Conservation (phyloP, 2,113 vertebrate species). For the Chloropsis hardwickii region DNA sequence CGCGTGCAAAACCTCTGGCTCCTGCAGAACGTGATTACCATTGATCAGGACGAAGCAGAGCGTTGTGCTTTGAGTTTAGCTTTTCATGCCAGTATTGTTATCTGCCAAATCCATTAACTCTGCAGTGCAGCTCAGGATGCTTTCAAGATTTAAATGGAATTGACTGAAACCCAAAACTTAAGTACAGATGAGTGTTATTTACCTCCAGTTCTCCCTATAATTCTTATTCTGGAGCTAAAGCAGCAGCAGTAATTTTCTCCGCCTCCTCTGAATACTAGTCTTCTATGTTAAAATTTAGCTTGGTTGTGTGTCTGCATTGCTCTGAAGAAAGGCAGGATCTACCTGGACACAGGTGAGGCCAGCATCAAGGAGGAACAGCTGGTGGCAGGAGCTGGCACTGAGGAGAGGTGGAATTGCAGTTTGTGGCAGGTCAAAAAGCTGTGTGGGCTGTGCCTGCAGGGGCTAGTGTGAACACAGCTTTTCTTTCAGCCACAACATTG, state of each 20-base stretch:
- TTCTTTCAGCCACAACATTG: neutral
- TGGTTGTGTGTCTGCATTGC: neutral
- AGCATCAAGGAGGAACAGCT: neutral
- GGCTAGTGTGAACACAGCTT: neutral
- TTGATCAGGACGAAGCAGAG: neutral
- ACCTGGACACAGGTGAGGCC: too few species aligned
- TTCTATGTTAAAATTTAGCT: neutral
- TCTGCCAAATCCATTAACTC: neutral
- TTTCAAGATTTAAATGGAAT: slow-evolving; percentile 24
- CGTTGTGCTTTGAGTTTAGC: neutral
- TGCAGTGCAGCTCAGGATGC: neutral
- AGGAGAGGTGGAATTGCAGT: neutral
- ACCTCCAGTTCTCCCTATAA: neutral
- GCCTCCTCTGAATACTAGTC: neutral
- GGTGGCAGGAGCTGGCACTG: neutral
- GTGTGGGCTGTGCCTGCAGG: neutral
- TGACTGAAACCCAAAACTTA: slow-evolving; percentile 2
- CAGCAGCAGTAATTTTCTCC: neutral
- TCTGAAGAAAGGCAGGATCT: neutral
- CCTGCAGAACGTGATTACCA: neutral
- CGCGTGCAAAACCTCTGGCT: fast-evolving
- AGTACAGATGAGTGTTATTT: neutral
- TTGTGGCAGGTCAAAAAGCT: neutral
- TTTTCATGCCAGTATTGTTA: neutral
- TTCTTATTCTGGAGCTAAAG: neutral